A percentile compares a stretch with the other conserved stretches of the same genome.
Conservation (phyloP, 2,888 invertebrate species). For the Clistopyga incitator region DNA sequence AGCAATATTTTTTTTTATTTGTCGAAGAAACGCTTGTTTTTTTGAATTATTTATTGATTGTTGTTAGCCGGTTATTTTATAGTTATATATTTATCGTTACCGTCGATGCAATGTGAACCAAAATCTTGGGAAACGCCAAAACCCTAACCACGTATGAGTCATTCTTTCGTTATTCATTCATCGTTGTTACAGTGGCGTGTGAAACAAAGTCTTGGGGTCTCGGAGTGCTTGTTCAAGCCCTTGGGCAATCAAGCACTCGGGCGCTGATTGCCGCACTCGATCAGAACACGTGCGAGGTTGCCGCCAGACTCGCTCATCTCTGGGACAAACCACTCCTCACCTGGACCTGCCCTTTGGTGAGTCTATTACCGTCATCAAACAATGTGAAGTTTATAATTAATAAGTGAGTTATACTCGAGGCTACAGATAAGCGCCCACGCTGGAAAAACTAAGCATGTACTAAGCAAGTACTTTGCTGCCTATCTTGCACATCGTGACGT, state of each 20-base stretch:
- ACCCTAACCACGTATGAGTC: too few relatives aligned
- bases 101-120: too few relatives aligned
- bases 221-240: conserved; percentile 84
- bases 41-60: too few relatives aligned
- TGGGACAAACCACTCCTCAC: conserved; percentile 85
- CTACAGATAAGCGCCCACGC: too few relatives aligned
- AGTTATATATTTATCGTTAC: too few relatives aligned
- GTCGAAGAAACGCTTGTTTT: too few relatives aligned
- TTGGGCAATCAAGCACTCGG: conserved; percentile 82
- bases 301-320: conserved; percentile 84
- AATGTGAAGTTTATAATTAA: not conserved
- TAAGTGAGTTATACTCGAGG: not conserved
- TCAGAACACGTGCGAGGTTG: conserved; percentile 85
- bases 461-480: too few relatives aligned
- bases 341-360: conserved; percentile 87
- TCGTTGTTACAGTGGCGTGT: conserved; percentile 84
- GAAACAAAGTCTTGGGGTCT: conserved; percentile 83
- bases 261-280: conserved; percentile 85
- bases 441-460: too few relatives aligned
- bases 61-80: too few relatives aligned
- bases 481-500: too few relatives aligned
- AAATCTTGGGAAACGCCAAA: too few relatives aligned
- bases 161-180: conserved; percentile 13
- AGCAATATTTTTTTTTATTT: too few relatives aligned
- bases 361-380: conserved; percentile 52